Base-by-base conservation (phyloP, 2,797 vertebrate species). In the Lutjanus campechanus region DNA sequence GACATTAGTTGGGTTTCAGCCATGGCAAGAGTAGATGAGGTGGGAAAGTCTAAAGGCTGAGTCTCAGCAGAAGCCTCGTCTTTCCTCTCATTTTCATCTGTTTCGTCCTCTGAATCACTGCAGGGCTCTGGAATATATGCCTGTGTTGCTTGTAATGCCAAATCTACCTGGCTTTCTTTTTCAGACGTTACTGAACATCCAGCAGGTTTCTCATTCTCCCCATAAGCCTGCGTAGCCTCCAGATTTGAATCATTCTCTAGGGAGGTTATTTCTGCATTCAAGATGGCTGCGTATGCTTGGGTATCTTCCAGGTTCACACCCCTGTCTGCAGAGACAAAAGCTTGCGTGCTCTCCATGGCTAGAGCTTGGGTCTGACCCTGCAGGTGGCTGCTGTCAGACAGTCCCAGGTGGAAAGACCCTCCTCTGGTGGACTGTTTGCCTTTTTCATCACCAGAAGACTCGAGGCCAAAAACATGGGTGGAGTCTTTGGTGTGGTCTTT, bases 61-160 rank as follows among this genome's bases (percentile, higher is more conserved):
- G 90, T 93, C 76, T 93, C 91, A 76, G 86, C 76, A 64, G 58
- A 36, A 22, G 76, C 63, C 1, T 51, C 11, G 41, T 74, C 76
- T 51, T 59, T 66, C 43, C 9, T 76, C 25, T 69, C 81, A 65
- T 88, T 74, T 11, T 84, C 80, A 47, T 85, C 67, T 1, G 41
- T 76, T 41, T 85, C 79, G n/a, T 82, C 81, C 8, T 89, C 89
- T 63, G 65, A 46, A 46, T 88, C 79, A 74, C 9, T 36, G 46
- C 2, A 41, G 1, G 63, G 4, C 17, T 84, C 84, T 68, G 79
- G 58, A 62, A 85, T 63, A 50, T 92, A 95, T 1, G 89, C 89
- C 77, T 95, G 95, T 7, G 95, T 95, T 76, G 88, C 91, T 69
- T 93, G 89, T 36, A 92, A 72, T n/a, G 77, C 84, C 19, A 93